Percentiles rank a stretch among this genome's conserved stretches.
phyloP scores from a whole-genome alignment of 2,113 vertebrate species.

The Heterocephalus glaber region DNA sequence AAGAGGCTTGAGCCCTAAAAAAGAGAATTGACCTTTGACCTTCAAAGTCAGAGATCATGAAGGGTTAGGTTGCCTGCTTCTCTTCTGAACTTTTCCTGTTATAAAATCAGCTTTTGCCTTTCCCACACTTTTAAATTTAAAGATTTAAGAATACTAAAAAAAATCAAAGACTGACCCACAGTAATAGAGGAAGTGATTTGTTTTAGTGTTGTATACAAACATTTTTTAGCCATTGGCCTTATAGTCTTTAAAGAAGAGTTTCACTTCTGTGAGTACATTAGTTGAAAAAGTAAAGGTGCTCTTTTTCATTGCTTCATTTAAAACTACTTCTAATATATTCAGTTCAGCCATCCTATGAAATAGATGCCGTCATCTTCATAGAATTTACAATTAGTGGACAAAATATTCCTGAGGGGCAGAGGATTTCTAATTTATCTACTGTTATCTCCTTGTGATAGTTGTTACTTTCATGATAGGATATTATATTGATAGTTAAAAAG shows the following conservation, averaged over 20 bases:
- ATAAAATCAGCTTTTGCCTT: slow-evolving; percentile 21
- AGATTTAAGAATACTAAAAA: slow-evolving; percentile 32
- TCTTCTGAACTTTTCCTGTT: not conserved
- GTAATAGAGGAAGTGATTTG: slow-evolving; percentile 4
- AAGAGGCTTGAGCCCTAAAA: not conserved
- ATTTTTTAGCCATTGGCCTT: not conserved
- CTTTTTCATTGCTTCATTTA: slow-evolving; percentile 42
- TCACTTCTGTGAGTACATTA: not conserved
- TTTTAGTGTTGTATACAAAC: not conserved
- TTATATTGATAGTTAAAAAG: not conserved
- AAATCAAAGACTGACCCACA: not conserved
- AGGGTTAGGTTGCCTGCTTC: not conserved
- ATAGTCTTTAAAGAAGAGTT: not conserved
- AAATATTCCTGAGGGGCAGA: not conserved
- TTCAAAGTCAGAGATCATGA: not conserved
- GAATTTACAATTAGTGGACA: not conserved
- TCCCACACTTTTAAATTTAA: not conserved
- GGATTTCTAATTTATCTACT: slow-evolving; percentile 19
- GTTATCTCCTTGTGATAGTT: not conserved
- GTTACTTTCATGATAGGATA: not conserved
- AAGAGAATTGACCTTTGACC: not conserved
- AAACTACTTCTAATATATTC: slow-evolving; percentile 42
- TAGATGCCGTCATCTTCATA: not conserved
- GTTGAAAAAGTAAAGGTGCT: not conserved
- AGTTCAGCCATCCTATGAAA: not conserved